phyloP scores from a whole-genome alignment of 1,140 invertebrate genomes.

The Pogonus chalceus region DNA sequence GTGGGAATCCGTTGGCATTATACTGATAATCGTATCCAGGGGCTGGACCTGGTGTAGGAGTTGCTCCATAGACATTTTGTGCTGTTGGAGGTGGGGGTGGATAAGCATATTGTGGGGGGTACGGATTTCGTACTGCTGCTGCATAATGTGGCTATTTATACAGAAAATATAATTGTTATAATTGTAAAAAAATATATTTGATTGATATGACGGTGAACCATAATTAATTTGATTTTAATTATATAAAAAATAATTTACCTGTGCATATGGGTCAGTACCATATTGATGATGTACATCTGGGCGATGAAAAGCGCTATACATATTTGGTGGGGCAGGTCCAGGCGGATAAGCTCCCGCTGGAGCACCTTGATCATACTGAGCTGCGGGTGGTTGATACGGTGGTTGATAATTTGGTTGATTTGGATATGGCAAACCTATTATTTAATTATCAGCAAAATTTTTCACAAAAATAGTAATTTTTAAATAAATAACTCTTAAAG shows the following conservation, averaged over 20 bases:
- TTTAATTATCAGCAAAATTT: too few species aligned
- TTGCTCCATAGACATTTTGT: neutral
- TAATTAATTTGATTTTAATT: too few species aligned
- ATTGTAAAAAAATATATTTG: too few species aligned
- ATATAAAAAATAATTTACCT: too few species aligned
- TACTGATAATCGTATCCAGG: constrained; percentile 5
- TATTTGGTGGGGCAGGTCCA: neutral
- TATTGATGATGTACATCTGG: neutral
- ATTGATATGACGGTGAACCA: too few species aligned
- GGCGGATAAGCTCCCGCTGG: neutral
- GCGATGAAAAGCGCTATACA: constrained; percentile 8
- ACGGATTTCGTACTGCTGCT: neutral
- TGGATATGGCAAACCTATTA: constrained; percentile 6
- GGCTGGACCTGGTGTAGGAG: neutral
- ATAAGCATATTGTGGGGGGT: neutral
- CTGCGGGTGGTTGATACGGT: neutral
- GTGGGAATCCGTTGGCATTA: neutral
- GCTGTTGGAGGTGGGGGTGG: neutral
- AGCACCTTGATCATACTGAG: neutral
- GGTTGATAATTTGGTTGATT: constrained; percentile 6
- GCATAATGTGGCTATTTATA: too few species aligned
- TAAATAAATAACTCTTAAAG: neutral
- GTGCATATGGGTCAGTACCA: neutral
- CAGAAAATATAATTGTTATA: too few species aligned
- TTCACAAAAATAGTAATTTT: neutral